Conservation (phyloP, 1,140 invertebrate genomes). For the Campoletis sonorensis region DNA sequence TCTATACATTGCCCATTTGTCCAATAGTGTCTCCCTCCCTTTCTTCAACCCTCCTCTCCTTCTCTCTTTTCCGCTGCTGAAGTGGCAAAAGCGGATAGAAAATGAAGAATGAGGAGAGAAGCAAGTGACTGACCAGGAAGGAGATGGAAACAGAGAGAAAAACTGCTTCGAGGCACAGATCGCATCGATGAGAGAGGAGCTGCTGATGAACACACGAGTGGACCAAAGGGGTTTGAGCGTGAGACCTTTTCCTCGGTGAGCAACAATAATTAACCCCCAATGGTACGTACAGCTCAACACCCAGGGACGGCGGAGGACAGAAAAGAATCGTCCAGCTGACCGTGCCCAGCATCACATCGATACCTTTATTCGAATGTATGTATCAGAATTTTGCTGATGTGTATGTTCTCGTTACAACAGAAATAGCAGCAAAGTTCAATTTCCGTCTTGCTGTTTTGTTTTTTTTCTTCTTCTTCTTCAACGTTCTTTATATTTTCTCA, state of each 20-base stretch:
- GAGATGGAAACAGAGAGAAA: slow-evolving; percentile 27
- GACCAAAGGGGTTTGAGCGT: slow-evolving; percentile 65
- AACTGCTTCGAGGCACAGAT: slow-evolving; percentile 19
- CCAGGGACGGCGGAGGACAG: slow-evolving; percentile 18
- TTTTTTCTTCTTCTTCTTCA: too few species aligned
- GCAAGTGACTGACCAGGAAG: neutral
- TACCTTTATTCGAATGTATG: neutral
- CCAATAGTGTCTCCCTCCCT: slow-evolving; percentile 48
- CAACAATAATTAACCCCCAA: slow-evolving; percentile 73
- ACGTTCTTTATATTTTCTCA: slow-evolving; percentile 1
- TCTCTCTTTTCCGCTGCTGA: neutral
- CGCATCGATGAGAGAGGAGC: slow-evolving; percentile 16
- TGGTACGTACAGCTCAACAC: slow-evolving; percentile 55
- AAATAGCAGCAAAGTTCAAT: too few species aligned
- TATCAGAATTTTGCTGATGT: neutral
- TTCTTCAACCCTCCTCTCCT: neutral
- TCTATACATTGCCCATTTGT: neutral
- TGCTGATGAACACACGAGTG: slow-evolving; percentile 41
- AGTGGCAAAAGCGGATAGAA: slow-evolving; percentile 5
- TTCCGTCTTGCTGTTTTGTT: neutral
- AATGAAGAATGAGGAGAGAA: neutral
- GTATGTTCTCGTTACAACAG: neutral
- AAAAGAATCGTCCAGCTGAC: slow-evolving; percentile 33
- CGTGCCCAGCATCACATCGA: neutral
- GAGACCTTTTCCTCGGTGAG: slow-evolving; percentile 66